A percentile compares a stretch with the other conserved stretches of the same genome.
Evolutionary conservation across 2,888 invertebrate species (phyloP).

Genomic region (Cosmopolites sordidus): DNA sequence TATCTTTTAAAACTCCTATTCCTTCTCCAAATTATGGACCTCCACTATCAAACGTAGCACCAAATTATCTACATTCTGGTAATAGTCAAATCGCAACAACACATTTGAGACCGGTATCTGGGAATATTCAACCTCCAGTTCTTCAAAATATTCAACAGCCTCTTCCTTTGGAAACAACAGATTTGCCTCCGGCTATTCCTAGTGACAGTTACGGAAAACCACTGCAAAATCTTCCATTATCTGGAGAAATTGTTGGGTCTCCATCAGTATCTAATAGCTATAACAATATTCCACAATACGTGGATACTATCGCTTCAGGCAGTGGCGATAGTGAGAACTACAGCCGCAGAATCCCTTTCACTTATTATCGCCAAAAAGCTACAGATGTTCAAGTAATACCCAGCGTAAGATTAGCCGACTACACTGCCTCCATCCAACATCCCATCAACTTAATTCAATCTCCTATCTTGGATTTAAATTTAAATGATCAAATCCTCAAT

Average conservation of each 20-base stretch:
- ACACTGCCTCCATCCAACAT: constrained; percentile 66
- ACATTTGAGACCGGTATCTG: constrained; percentile 8
- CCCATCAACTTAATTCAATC: constrained; percentile 68
- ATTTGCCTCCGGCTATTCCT: constrained; percentile 29
- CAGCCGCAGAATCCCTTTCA: background rate
- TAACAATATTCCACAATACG: background rate
- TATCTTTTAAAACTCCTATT: background rate
- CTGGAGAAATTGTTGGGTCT: constrained; percentile 39
- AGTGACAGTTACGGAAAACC: constrained; percentile 30
- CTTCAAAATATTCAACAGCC: background rate
- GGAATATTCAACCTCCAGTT: constrained; percentile 20
- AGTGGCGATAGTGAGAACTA: constrained; percentile 31
- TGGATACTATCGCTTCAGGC: constrained; percentile 28
- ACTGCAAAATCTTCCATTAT: constrained; percentile 15
- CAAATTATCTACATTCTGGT: constrained; percentile 3
- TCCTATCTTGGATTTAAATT: constrained; percentile 60
- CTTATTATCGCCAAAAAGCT: constrained; percentile 5
- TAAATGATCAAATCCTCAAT: constrained; percentile 27
- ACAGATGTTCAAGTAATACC: constrained; percentile 47
- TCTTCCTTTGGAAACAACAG: background rate
- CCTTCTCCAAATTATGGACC: constrained; percentile 7
- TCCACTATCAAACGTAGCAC: constrained; percentile 3
- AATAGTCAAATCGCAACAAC: constrained; percentile 20
- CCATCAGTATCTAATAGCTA: constrained; percentile 31
- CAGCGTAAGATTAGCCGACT: constrained; percentile 65